A percentile compares a stretch with the other conserved stretches of the same genome.
Conservation (phyloP, 2,113 vertebrate genomes). For the Todiramphus chloris region DNA sequence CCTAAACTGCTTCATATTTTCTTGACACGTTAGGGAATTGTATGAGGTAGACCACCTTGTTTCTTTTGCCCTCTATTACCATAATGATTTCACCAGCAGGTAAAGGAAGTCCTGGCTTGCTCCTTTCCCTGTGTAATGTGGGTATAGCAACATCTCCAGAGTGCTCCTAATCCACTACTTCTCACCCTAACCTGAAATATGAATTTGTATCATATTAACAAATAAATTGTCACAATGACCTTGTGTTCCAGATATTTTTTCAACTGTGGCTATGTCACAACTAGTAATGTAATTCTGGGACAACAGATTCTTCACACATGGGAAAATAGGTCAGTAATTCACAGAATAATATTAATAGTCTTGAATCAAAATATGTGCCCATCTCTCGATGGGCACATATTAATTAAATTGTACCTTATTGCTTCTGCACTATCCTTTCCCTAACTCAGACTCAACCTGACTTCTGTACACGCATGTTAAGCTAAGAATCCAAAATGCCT, state of each 20-base stretch:
- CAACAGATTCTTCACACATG: not conserved
- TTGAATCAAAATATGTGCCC: not conserved
- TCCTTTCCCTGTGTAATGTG: not conserved
- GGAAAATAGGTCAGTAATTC: not conserved
- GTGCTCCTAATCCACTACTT: not conserved
- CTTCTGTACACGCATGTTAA: not conserved
- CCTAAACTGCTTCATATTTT: slow-evolving; percentile 16
- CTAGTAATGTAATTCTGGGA: not conserved
- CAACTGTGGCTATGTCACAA: not conserved
- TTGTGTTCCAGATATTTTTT: not conserved
- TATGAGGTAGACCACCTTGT: not conserved
- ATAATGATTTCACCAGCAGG: not conserved
- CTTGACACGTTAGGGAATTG: not conserved
- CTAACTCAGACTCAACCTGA: not conserved
- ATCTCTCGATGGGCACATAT: not conserved
- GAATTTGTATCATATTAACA: not conserved
- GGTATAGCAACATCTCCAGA: not conserved
- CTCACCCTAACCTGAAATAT: not conserved
- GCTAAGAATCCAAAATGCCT: not conserved
- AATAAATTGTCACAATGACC: not conserved
- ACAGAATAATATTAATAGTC: not conserved
- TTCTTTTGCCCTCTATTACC: not conserved
- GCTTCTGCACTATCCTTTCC: not conserved
- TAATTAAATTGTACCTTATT: not conserved
- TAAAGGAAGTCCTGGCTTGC: not conserved